Conservation (phyloP, 2,797 vertebrate species). For the Onychomys torridus region DNA sequence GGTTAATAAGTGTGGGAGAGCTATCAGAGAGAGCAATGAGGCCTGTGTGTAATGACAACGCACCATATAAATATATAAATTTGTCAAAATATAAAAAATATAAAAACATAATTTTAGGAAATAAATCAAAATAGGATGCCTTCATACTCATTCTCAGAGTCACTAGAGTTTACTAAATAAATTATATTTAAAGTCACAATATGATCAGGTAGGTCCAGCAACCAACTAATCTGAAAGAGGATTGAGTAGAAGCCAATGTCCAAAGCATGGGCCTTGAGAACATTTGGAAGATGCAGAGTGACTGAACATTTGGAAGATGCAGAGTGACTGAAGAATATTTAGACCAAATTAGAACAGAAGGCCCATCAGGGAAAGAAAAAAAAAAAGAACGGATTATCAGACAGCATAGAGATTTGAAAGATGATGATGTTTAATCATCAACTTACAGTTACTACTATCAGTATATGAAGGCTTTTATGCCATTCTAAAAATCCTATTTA, state of each 20-base stretch:
- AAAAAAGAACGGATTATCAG: neutral
- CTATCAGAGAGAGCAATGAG: neutral
- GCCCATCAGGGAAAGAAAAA: neutral
- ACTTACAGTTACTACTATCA: neutral
- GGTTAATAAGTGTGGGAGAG: neutral
- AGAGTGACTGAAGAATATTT: neutral
- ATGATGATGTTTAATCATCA: neutral
- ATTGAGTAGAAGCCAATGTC: neutral
- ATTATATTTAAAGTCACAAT: neutral
- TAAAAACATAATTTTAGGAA: neutral
- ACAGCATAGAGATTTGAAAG: neutral
- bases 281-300: neutral
- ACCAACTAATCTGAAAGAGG: neutral
- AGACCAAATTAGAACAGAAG: neutral
- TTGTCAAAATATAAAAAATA: neutral
- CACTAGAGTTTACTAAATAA: neutral
- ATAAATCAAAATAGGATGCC: neutral
- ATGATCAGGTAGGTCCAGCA: neutral
- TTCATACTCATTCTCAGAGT: neutral
- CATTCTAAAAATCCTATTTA: neutral
- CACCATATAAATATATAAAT: no score
- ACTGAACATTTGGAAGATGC: neutral
- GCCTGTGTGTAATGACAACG: neutral
- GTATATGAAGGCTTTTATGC: neutral
- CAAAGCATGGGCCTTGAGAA: neutral